phyloP scores from a whole-genome alignment of 2,888 invertebrate genomes.

The Trissolcus japonicus region DNA sequence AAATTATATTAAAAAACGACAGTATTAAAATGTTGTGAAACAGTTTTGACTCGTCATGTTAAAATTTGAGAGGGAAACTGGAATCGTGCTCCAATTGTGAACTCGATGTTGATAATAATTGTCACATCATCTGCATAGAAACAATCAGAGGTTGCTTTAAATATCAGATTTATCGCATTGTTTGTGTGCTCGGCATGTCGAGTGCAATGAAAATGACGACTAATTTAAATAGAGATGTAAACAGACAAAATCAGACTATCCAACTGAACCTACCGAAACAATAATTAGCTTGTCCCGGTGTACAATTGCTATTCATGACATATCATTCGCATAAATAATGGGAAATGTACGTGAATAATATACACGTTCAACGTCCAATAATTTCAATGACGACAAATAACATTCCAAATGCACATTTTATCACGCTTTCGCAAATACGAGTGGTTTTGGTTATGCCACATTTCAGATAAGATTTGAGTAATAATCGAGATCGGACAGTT shows the following conservation, averaged over 20 bases:
- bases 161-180: slow-evolving; percentile 14
- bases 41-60: too few relatives aligned
- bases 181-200: slow-evolving; percentile 12
- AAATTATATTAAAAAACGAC: too few relatives aligned
- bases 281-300: slow-evolving; percentile 15
- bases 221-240: slow-evolving; percentile 14
- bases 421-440: slow-evolving; percentile 15
- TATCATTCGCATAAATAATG: not conserved
- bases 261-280: slow-evolving; percentile 23
- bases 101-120: not conserved
- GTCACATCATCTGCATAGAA: slow-evolving; percentile 4
- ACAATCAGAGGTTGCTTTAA: slow-evolving; percentile 13
- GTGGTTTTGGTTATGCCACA: slow-evolving; percentile 5
- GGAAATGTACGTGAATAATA: not conserved
- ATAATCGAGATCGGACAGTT: not conserved
- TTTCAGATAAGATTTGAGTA: slow-evolving; percentile 2
- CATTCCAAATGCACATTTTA: slow-evolving; percentile 13
- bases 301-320: not conserved
- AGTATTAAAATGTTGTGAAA: too few relatives aligned
- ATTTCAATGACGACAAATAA: slow-evolving; percentile 11
- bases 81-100: not conserved
- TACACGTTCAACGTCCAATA: not conserved
- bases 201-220: slow-evolving; percentile 9
- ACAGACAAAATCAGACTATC: slow-evolving; percentile 19
- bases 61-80: too few relatives aligned